Conservation (phyloP, 1,140 invertebrate species). For the Cydia amplana region DNA sequence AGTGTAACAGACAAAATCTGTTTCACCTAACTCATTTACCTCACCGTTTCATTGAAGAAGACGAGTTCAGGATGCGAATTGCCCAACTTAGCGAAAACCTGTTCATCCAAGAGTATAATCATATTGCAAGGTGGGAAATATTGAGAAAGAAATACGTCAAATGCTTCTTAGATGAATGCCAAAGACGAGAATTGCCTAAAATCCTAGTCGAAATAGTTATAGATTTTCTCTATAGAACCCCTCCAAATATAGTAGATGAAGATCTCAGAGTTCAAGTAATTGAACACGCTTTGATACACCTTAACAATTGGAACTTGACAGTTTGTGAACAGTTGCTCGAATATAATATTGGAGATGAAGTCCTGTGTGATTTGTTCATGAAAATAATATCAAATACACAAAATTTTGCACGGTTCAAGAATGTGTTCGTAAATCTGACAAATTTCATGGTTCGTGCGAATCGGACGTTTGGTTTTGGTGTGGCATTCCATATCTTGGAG, state of each 20-base stretch:
- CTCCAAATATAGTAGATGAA: conserved; percentile 35
- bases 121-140: conserved; percentile 38
- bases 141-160: conserved; percentile 51
- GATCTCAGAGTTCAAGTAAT: conserved; percentile 41
- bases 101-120: conserved; percentile 60
- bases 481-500: conserved; percentile 55
- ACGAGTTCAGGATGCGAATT: conserved; percentile 39
- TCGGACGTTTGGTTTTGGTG: conserved; percentile 46
- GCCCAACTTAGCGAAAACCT: conserved; percentile 37
- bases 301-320: conserved; percentile 53
- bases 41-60: conserved; percentile 38
- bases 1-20: conserved; percentile 46
- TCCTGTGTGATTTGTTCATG: conserved; percentile 59
- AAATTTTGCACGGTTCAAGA: conserved; percentile 66
- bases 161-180: conserved; percentile 54
- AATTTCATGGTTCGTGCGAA: conserved; percentile 48
- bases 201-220: conserved; percentile 58
- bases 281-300: conserved; percentile 55
- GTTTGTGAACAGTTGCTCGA: conserved; percentile 49
- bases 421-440: conserved; percentile 60
- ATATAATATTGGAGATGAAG: conserved; percentile 32
- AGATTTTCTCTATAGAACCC: conserved; percentile 45
- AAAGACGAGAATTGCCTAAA: conserved; percentile 45
- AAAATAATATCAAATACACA: conserved; percentile 55
- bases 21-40: conserved; percentile 48